A percentile compares a stretch with the other conserved stretches of the same genome.
Conservation (phyloP, 2,797 vertebrate genomes). For the Paguma larvata region DNA sequence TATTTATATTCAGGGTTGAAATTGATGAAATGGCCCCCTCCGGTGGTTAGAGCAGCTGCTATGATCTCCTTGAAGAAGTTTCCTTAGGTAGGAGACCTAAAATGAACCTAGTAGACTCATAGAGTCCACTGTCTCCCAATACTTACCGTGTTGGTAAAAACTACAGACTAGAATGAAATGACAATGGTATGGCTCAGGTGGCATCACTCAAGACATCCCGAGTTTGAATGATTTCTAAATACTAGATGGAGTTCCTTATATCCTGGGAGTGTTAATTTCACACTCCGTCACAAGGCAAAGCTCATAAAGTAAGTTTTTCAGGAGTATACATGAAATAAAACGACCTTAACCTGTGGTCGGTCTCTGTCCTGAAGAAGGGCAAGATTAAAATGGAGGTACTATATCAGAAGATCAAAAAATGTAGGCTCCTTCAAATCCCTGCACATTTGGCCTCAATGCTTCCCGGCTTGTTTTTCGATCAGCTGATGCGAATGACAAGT, state of each 20-base stretch:
- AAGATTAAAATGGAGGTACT: not conserved
- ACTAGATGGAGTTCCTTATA: not conserved
- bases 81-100: not conserved
- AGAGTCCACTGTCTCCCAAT: not conserved
- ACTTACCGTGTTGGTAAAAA: not conserved
- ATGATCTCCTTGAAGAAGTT: not conserved
- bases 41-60: conserved; percentile 1
- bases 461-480: conserved; percentile 74
- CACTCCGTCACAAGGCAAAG: not conserved
- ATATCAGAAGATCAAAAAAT: conserved; percentile 20
- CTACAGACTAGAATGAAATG: not conserved
- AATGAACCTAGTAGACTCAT: not conserved
- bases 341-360: not conserved
- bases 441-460: conserved; percentile 51
- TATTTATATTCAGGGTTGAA: not conserved
- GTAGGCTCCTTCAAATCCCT: conserved; percentile 29
- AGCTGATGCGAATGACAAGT: conserved; percentile 63
- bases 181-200: not conserved
- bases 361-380: not conserved
- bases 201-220: not conserved
- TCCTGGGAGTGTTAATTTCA: not conserved
- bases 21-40: conserved; percentile 35
- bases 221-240: not conserved
- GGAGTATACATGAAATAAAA: not conserved
- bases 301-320: not conserved